phyloP scores from a whole-genome alignment of 1,140 invertebrate species.

The Monomorium pharaonis region DNA sequence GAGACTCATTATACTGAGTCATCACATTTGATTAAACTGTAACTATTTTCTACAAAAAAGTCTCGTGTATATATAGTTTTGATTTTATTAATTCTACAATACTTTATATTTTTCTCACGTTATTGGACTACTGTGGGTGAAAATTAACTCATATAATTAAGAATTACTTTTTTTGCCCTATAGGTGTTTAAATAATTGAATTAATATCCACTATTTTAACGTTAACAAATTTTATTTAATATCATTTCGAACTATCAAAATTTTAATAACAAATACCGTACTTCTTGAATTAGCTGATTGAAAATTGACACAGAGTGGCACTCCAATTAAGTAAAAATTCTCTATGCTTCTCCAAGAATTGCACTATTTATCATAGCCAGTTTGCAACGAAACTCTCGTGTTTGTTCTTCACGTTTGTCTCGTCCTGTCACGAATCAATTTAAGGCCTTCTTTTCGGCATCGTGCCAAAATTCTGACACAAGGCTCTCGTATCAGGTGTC shows the following conservation, averaged over 20 bases:
- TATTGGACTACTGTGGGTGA: too few species aligned
- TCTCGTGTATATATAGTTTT: neutral
- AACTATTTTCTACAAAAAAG: neutral
- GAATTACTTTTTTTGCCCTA: too few species aligned
- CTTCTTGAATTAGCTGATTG: too few species aligned
- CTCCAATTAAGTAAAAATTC: neutral
- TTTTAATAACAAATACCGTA: too few species aligned
- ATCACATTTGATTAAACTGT: neutral
- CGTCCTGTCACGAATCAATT: constrained; percentile 20
- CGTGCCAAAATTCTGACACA: constrained; percentile 11
- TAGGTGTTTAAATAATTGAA: too few species aligned
- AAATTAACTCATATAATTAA: too few species aligned
- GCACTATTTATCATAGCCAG: neutral
- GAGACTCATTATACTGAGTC: neutral
- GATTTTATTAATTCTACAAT: too few species aligned
- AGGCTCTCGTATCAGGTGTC: neutral
- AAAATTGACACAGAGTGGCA: too few species aligned
- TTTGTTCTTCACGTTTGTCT: neutral
- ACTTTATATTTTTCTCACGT: too few species aligned
- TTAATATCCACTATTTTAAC: too few species aligned
- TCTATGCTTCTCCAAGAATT: neutral
- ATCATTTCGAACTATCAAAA: too few species aligned
- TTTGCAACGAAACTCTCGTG: neutral
- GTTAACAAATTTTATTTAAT: too few species aligned
- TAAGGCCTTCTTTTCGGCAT: constrained; percentile 32